Conservation (phyloP, 2,113 vertebrate genomes). For the Gambusia affinis region DNA sequence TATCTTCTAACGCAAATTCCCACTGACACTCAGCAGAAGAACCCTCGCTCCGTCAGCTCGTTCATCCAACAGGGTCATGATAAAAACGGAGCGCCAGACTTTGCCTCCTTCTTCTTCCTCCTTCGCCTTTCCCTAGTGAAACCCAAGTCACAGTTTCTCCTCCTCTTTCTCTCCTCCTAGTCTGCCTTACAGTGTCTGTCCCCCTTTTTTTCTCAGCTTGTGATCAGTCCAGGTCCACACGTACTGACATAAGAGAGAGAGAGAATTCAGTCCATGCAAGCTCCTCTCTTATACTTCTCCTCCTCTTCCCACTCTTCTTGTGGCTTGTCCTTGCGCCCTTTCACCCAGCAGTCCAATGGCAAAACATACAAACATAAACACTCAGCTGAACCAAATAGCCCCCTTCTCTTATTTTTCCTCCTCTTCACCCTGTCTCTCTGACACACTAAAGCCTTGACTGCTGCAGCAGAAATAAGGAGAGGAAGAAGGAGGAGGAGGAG, state of each 20-base stretch:
- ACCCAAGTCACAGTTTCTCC: slow-evolving; percentile 41
- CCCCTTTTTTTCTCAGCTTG: slow-evolving; percentile 41
- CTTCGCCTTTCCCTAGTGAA: slow-evolving; percentile 22
- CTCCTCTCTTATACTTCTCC: slow-evolving; percentile 54
- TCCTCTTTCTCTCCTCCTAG: slow-evolving; percentile 28
- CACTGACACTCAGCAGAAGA: slow-evolving; percentile 57
- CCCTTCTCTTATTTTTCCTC: slow-evolving; percentile 54
- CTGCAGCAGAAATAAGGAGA: slow-evolving; percentile 53
- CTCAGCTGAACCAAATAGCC: slow-evolving; percentile 64
- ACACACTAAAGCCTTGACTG: slow-evolving; percentile 67
- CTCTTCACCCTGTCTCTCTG: slow-evolving; percentile 59
- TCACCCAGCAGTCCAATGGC: slow-evolving; percentile 60
- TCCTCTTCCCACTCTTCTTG: slow-evolving; percentile 29
- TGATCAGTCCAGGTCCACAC: slow-evolving; percentile 73
- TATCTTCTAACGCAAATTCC: slow-evolving; percentile 42
- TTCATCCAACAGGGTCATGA: slow-evolving; percentile 60
- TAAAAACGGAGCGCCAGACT: slow-evolving; percentile 48
- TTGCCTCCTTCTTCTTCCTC: slow-evolving; percentile 36
- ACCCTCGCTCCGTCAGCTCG: slow-evolving; percentile 32
- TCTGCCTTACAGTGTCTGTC: slow-evolving; percentile 32
- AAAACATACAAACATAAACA: slow-evolving; percentile 72
- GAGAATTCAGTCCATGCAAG: slow-evolving; percentile 66
- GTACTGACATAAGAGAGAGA: slow-evolving; percentile 71
- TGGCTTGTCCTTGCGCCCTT: slow-evolving; percentile 47
- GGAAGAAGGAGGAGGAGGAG: slow-evolving; percentile 33